Evolutionary conservation across 2,888 invertebrate genomes (phyloP).

Genomic region (Acronicta alni): DNA sequence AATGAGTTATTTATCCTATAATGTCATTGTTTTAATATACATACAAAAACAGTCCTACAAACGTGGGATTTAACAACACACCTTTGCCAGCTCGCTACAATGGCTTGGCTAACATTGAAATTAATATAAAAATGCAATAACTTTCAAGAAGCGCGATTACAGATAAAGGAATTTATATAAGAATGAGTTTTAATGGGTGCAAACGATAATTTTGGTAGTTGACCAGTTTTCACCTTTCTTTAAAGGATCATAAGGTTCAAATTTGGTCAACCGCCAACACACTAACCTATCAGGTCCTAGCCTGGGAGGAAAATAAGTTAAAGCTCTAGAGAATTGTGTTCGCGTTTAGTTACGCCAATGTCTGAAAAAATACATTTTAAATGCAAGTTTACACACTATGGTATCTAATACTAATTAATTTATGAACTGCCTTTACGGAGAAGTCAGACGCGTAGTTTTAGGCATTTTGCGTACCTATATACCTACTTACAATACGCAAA

Average conservation of each 20-base stretch:
- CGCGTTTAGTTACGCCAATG: constrained; percentile 25
- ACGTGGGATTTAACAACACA: constrained; percentile 32
- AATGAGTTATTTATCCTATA: neutral
- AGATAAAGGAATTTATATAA: no score
- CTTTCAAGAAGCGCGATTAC: neutral
- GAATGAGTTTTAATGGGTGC: no score
- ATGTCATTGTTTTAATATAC: constrained; percentile 1
- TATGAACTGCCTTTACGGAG: constrained; percentile 24
- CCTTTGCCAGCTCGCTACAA: constrained; percentile 21
- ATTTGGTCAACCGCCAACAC: no score
- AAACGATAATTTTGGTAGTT: no score
- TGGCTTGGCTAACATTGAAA: constrained; percentile 10
- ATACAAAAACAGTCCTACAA: constrained; percentile 52
- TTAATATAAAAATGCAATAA: neutral
- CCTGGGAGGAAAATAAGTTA: neutral
- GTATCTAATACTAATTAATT: constrained; percentile 16
- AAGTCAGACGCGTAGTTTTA: neutral
- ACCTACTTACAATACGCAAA: neutral
- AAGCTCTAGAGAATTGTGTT: neutral
- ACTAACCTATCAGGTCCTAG: no score
- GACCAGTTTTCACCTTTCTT: no score
- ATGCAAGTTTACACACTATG: constrained; percentile 48
- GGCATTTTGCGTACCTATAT: neutral
- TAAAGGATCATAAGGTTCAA: no score
- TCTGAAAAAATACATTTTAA: constrained; percentile 35